Percentiles rank a stretch among this genome's conserved stretches.
Evolutionary conservation across 2,113 vertebrate genomes (phyloP).

Genomic region (Tor tambroides): DNA sequence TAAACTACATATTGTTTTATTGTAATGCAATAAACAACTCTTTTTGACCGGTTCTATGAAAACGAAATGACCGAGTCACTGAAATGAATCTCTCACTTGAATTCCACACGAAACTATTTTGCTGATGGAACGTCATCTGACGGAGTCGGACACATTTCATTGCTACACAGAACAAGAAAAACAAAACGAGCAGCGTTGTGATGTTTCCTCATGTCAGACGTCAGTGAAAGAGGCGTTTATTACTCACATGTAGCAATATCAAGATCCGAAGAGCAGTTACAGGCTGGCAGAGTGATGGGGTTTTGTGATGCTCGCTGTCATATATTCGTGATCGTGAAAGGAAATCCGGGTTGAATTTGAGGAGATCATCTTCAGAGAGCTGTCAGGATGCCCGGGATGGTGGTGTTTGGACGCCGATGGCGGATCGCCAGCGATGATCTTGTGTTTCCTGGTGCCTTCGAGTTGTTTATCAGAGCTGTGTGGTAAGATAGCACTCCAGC

Average conservation of each 20-base stretch:
- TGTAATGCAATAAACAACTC: not conserved
- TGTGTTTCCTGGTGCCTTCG: slow-evolving; percentile 89
- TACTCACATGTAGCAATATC: not conserved
- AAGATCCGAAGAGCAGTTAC: not conserved
- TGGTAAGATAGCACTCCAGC: no score
- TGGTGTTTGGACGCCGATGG: slow-evolving; percentile 91
- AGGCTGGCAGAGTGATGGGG: not conserved
- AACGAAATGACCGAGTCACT: no score
- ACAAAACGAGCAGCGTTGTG: not conserved
- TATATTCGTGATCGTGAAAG: not conserved
- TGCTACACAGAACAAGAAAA: slow-evolving; percentile 39
- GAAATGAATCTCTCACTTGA: not conserved
- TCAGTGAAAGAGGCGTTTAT: not conserved
- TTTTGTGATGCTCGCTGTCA: not conserved
- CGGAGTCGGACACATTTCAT: slow-evolving; percentile 26
- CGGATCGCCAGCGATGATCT: slow-evolving; percentile 92
- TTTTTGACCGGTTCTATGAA: no score
- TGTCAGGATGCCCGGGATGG: slow-evolving; percentile 85
- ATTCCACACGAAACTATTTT: slow-evolving; percentile 3
- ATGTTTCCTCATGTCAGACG: not conserved
- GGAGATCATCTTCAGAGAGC: no score
- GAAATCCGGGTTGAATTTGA: not conserved
- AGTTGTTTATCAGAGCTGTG: slow-evolving; percentile 82
- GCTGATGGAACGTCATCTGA: not conserved
- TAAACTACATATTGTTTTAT: not conserved